phyloP scores from a whole-genome alignment of 1,140 invertebrate genomes.

The Saccostrea cuccullata region DNA sequence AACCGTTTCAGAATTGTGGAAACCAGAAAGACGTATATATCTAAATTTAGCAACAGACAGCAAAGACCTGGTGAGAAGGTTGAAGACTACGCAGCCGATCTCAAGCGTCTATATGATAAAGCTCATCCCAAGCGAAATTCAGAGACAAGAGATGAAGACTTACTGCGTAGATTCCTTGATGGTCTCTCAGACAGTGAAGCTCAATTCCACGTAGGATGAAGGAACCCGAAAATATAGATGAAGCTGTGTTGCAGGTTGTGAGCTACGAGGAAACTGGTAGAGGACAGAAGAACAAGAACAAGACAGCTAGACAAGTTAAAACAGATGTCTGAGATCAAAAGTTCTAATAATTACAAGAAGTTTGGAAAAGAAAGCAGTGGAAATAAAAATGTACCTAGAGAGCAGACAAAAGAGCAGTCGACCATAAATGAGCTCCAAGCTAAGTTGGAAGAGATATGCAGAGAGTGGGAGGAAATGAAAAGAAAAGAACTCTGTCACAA shows the following conservation, averaged over 20 bases:
- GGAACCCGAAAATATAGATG: conserved; percentile 31
- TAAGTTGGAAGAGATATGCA: not conserved
- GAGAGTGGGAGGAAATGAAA: not conserved
- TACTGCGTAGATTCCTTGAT: not conserved
- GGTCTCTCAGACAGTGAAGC: not conserved
- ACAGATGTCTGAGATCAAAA: not conserved
- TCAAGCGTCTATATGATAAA: conserved; percentile 35
- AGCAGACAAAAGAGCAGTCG: not conserved
- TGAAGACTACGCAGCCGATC: conserved; percentile 39
- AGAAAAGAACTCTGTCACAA: too few species aligned
- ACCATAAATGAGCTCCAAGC: conserved; percentile 7
- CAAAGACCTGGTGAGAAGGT: conserved; percentile 32
- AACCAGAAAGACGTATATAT: conserved; percentile 30
- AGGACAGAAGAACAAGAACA: not conserved
- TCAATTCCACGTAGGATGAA: conserved; percentile 38
- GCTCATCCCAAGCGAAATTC: conserved; percentile 29
- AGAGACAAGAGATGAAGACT: conserved; percentile 29
- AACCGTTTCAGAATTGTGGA: conserved; percentile 40
- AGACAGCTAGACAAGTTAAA: conserved; percentile 9
- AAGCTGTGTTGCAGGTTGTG: conserved; percentile 41
- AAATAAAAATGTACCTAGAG: not conserved
- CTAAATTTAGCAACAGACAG: conserved; percentile 18
- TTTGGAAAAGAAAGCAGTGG: not conserved
- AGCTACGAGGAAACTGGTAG: conserved; percentile 17
- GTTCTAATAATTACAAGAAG: not conserved